Percentiles rank a stretch among this genome's conserved stretches.
phyloP scores from a whole-genome alignment of 2,797 vertebrate species.

The Halcyon leucocephala region DNA sequence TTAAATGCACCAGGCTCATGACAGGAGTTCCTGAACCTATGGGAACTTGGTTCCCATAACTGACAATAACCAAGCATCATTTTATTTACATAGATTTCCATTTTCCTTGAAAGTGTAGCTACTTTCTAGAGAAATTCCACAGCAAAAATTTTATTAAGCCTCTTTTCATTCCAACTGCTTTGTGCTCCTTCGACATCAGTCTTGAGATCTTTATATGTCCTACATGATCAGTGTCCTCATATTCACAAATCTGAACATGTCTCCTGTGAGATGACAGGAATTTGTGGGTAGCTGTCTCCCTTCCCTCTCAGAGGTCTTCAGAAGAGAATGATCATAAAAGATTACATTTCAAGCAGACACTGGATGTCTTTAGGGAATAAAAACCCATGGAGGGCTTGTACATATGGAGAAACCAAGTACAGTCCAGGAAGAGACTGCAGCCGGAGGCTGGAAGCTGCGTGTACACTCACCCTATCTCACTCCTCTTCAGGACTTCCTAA shows the following conservation, averaged over 20 bases:
- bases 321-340: neutral
- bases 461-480: neutral
- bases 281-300: neutral
- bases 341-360: neutral
- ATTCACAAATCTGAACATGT: rapidly evolving
- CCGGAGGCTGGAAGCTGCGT: neutral
- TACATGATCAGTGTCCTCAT: neutral
- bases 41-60: neutral
- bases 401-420: rapidly evolving
- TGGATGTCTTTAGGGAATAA: neutral
- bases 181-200: neutral
- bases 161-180: neutral
- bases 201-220: neutral
- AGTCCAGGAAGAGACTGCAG: neutral
- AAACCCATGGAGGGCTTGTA: neutral
- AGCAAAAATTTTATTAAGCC: neutral
- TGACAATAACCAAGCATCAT: neutral
- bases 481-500: neutral
- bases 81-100: neutral
- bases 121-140: neutral
- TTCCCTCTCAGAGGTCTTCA: neutral
- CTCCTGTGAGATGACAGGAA: neutral
- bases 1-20: neutral
- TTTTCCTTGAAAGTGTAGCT: neutral
- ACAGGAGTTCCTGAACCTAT: neutral